Base-by-base conservation (phyloP, 2,113 vertebrate species). In the Rhineura floridana region DNA sequence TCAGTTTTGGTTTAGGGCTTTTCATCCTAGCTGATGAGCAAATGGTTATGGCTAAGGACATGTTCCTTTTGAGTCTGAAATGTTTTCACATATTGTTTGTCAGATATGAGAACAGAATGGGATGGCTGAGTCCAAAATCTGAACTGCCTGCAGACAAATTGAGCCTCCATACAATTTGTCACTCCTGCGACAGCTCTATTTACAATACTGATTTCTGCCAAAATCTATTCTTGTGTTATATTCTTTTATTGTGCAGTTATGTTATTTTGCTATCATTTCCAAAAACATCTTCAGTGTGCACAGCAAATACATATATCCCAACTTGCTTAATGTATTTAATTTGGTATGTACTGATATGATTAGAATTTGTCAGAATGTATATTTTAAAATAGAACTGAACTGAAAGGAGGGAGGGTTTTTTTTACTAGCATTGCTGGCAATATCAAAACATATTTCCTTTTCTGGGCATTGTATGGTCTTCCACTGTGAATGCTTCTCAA, bases 181-280 rank as follows among this genome's bases (percentile, higher is more conserved):
- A 93, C 33, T 88, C 91, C 80, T 23, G 7, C n/a, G 63, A 87
- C 48, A 39, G 89, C 12, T 90, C 83, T 86, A 93, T 92, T 89
- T 87, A 90, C 7, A 94, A 65, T 73, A 84, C 25, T 92, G 52
- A 2, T 33, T 62, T 90, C 83, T 93, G 48, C 46, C 44, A 90
- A 90, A 85, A 93, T 79, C n/a, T 75, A 93, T 89, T 91, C 21
- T 69, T 92, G 33, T 90, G 59, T 39, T 90, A 89, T 85, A 83
- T 88, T 80, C 42, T 59, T 93, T 95, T 95, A 93, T 91, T 87
- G 81, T 63, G 92, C 84, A 42, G 10, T 76, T 87, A 50, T 1
- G 15, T 65, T 92, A 94, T 86, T 50, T 87, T 87, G 30, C 86
- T 87, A 46, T 79, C 42, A 73, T 7, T 84, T 50, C 62, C 81